A percentile compares a stretch with the other conserved stretches of the same genome.
Conservation (phyloP, 2,888 invertebrate species). For the Orthonevra nobilis region DNA sequence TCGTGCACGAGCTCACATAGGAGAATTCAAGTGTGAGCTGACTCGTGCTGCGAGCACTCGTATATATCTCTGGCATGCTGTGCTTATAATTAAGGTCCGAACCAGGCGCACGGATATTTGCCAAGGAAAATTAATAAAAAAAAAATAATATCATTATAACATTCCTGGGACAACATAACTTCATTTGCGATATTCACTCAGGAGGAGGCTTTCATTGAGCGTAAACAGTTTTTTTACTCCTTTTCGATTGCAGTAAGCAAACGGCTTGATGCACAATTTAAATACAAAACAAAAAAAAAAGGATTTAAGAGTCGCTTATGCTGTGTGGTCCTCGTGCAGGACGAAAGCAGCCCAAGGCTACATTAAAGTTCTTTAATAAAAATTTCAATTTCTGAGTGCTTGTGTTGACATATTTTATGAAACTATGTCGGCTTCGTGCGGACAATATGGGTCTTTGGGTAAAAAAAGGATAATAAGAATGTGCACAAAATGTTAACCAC, state of each 20-base stretch:
- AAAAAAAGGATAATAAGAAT: too few species aligned
- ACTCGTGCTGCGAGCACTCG: neutral
- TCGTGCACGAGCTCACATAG: constrained; percentile 12
- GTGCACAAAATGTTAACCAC: too few species aligned
- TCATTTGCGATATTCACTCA: too few species aligned
- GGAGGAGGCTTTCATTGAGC: neutral
- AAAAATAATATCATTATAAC: neutral
- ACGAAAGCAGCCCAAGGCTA: too few species aligned
- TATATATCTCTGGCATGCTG: constrained; percentile 5
- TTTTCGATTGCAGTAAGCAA: constrained; percentile 20
- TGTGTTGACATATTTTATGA: constrained; percentile 31
- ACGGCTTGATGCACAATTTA: constrained; percentile 14
- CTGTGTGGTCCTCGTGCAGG: neutral
- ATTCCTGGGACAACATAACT: too few species aligned
- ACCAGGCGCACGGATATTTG: neutral
- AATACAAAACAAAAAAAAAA: constrained; percentile 1
- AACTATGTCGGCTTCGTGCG: too few species aligned
- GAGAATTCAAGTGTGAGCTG: neutral
- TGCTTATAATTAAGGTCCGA: constrained; percentile 28
- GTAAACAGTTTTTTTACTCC: constrained; percentile 27
- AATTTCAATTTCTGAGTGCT: constrained; percentile 42
- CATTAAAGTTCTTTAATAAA: constrained; percentile 44
- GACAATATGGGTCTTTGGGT: too few species aligned
- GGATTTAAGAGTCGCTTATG: too few species aligned
- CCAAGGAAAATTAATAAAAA: constrained; percentile 7